These are phyloP conservation scores for Mareca strepera DNA, from an alignment of 2,797 vertebrate species.

Conservation along the genomic window DNA sequence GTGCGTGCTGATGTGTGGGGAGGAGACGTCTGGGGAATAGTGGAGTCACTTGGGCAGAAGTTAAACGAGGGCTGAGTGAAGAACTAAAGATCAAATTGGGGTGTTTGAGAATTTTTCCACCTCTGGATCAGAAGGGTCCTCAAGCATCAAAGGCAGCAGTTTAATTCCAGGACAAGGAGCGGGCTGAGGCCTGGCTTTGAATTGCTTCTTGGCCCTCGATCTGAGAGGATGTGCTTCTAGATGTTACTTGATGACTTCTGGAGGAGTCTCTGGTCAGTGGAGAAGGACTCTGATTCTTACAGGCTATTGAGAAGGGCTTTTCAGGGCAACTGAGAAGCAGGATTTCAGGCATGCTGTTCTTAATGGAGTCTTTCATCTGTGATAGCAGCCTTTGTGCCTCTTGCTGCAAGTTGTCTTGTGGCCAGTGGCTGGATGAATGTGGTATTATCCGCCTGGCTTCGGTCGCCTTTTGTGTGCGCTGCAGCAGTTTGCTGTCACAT, in stretches of 20 bases:
- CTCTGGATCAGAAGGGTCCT: constrained; percentile 31
- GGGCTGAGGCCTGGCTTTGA: neutral
- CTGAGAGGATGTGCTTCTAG: neutral
- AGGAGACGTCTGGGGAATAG: neutral
- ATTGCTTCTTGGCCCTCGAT: neutral
- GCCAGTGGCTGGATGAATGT: constrained; percentile 44
- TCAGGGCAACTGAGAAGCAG: neutral
- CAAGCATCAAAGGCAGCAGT: constrained; percentile 20
- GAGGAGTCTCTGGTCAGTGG: constrained; percentile 30
- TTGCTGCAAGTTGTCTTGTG: constrained; percentile 22
- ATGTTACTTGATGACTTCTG: neutral
- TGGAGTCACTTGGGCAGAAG: neutral
- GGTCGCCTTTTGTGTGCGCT: constrained; percentile 36
- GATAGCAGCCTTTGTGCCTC: constrained; percentile 52
- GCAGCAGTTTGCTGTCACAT: constrained; percentile 51
- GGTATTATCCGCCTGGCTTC: constrained; percentile 33
- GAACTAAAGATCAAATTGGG: neutral
- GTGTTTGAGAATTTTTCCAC: constrained; percentile 14
- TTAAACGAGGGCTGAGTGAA: neutral
- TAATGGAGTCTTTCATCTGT: constrained; percentile 33
- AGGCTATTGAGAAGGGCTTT: neutral
- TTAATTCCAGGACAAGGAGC: neutral
- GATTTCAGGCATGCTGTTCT: neutral
- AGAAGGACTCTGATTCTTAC: neutral
- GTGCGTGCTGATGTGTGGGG: neutral